Evolutionary conservation across 2,888 invertebrate genomes (phyloP).

Genomic region (Uloborus plumipes): DNA sequence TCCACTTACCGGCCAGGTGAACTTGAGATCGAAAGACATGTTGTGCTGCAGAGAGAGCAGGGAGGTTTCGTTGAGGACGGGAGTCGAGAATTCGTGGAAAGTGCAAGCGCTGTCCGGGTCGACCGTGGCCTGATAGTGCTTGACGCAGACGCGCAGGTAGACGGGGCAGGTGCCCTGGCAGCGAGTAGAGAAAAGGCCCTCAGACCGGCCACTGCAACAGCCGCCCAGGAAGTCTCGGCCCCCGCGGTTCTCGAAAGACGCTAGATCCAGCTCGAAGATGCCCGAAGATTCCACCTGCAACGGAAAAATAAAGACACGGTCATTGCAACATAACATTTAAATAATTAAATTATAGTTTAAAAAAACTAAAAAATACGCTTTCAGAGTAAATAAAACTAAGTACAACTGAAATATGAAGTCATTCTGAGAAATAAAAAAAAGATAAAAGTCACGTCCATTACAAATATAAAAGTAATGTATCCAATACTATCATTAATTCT

Average conservation of each 20-base stretch:
- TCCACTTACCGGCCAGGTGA: slow-evolving; percentile 96
- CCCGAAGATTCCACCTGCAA: slow-evolving; percentile 42
- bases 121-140: slow-evolving; percentile 94
- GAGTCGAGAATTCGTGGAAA: slow-evolving; percentile 82
- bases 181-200: slow-evolving; percentile 19
- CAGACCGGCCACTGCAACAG: slow-evolving; percentile 55
- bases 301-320: background rate
- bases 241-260: slow-evolving; percentile 50
- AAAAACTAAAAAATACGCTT: no score
- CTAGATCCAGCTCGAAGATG: slow-evolving; percentile 48
- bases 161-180: slow-evolving; percentile 45
- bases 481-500: no score
- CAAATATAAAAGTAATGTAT: no score
- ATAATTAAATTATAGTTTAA: no score
- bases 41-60: slow-evolving; percentile 80
- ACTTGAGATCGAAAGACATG: slow-evolving; percentile 91
- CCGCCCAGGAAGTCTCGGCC: slow-evolving; percentile 43
- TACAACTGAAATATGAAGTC: no score
- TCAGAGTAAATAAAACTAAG: no score
- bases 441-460: no score
- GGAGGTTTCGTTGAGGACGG: slow-evolving; percentile 69
- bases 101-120: slow-evolving; percentile 92
- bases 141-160: slow-evolving; percentile 81
- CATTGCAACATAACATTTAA: background rate
- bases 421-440: no score